Evolutionary conservation across 2,888 invertebrate genomes (phyloP).

Genomic region (Bellardia bayeri): DNA sequence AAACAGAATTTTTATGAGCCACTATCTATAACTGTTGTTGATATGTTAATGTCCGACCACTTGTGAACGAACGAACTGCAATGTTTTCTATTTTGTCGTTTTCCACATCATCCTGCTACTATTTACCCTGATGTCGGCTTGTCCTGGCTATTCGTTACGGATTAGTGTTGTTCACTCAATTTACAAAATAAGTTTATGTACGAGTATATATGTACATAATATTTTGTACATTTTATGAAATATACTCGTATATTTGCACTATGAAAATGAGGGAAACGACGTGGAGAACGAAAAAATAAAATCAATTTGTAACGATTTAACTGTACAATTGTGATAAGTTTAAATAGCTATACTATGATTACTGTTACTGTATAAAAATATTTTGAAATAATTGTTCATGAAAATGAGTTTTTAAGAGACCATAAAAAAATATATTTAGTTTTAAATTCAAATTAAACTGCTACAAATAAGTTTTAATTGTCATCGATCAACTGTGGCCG

Average conservation of each 20-base stretch:
- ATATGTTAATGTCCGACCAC: conserved; percentile 63
- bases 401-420: neutral
- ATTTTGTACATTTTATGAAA: conserved; percentile 25
- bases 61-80: conserved; percentile 42
- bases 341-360: conserved; percentile 63
- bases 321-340: conserved; percentile 66
- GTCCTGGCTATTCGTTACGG: conserved; percentile 38
- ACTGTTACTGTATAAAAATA: conserved; percentile 36
- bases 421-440: conserved; percentile 7
- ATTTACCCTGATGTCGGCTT: conserved; percentile 3
- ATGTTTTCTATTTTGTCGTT: conserved; percentile 14
- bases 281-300: conserved; percentile 32
- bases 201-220: neutral
- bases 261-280: conserved; percentile 27
- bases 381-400: conserved; percentile 35
- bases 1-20: conserved; percentile 53
- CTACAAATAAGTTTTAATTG: too few species aligned
- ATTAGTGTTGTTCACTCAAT: conserved; percentile 69
- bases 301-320: conserved; percentile 73
- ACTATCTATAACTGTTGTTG: conserved; percentile 45
- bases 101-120: neutral
- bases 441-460: conserved; percentile 37
- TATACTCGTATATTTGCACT: conserved; percentile 32
- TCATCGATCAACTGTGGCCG: too few species aligned
- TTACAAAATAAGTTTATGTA: conserved; percentile 53